phyloP scores from a whole-genome alignment of 2,888 invertebrate genomes.

The Sisyra nigra region DNA sequence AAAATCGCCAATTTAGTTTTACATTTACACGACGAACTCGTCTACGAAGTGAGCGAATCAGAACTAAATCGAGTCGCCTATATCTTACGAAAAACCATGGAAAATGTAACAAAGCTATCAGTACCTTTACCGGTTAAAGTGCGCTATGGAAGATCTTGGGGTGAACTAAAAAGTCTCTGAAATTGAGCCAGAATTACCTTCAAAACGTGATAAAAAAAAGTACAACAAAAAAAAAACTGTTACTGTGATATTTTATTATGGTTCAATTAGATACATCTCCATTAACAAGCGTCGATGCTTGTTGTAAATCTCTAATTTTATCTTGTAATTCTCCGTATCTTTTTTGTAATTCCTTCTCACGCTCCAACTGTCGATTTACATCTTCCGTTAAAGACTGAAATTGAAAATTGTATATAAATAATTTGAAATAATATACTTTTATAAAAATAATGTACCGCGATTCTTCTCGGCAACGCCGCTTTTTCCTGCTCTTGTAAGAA shows the following conservation, averaged over 20 bases:
- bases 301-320: slow-evolving; percentile 25
- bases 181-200: slow-evolving; percentile 12
- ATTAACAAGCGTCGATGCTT: not conserved
- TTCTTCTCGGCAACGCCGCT: slow-evolving; percentile 75
- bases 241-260: no score
- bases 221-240: no score
- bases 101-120: slow-evolving; percentile 48
- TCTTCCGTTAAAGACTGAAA: slow-evolving; percentile 74
- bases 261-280: no score
- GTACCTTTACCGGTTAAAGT: slow-evolving; percentile 83
- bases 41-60: slow-evolving; percentile 66
- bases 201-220: no score
- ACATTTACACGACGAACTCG: slow-evolving; percentile 91
- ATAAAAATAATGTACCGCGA: slow-evolving; percentile 43
- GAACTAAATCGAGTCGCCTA: slow-evolving; percentile 38
- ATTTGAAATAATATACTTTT: slow-evolving; percentile 7
- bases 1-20: slow-evolving; percentile 53
- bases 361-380: slow-evolving; percentile 77
- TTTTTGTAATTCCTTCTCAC: slow-evolving; percentile 77
- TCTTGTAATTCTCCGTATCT: slow-evolving; percentile 62
- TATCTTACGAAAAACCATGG: slow-evolving; percentile 65
- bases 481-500: slow-evolving; percentile 81
- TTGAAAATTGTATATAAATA: not conserved
- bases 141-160: slow-evolving; percentile 72
- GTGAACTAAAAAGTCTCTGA: slow-evolving; percentile 29